Evolutionary conservation across 2,113 vertebrate species (phyloP), one percentile per base, ranked within the genome.

Genomic region (Atherinomorus stipes): DNA sequence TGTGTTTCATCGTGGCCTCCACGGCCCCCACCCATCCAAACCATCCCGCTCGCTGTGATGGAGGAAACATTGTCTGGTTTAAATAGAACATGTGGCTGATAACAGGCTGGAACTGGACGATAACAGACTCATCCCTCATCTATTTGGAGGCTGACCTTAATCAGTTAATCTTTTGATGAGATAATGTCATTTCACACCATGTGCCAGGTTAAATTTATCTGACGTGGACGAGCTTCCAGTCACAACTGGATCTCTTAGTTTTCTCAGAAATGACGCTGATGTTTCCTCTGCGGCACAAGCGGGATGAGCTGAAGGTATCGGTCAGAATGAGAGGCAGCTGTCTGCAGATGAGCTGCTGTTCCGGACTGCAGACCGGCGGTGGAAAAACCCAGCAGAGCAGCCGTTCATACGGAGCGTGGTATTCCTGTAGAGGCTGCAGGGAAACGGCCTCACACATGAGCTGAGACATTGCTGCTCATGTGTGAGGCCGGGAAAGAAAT

Each of bases 251-350:
- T 60, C 52, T 37, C 19, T 45, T 38, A 18, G 12, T 7, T 57
- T 52, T 15, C 23, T 44, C 22, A 34, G 52, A 28, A 60, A 56
- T 68, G 57, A 63, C 37, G 63, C 59, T 22, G 47, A 59, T 25
- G 25, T 51, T 28, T 78, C 56, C 66, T 73, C 72, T 61, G 47
- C 0, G 51, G 53, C 40, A 60, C 25, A 34, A 40, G 60, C 67
- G 66, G 57, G 23, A 59, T 15, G 64, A 73, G 58, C 76, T 67
- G 81, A 64, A 52, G 65, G 77, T 84, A 87, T 91, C 83, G 67
- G 38, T 26, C 21, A 11, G 25, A 54, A 60, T 68, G 57, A 40
- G 64, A 76, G 0, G 1, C 84, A 84, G 59, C 79, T 52, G n/a
- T n/a, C n/a, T n/a, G n/a, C n/a, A n/a, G n/a, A n/a, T n/a, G n/a